Evolutionary conservation across 1,140 invertebrate species (phyloP), one percentile per base, ranked within the genome.

Genomic region (Argopecten irradians): DNA sequence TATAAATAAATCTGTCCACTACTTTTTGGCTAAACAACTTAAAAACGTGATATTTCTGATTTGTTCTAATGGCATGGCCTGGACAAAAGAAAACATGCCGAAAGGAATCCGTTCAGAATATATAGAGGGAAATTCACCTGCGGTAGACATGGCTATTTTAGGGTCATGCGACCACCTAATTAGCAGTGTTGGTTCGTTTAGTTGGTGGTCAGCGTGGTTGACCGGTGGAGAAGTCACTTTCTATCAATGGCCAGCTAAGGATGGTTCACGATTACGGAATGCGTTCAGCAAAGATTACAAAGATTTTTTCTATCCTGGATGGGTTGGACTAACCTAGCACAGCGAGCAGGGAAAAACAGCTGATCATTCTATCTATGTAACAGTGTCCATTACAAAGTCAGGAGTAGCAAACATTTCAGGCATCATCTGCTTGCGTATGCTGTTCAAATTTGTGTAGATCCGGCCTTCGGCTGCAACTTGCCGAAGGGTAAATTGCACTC

Each of bases 121-220:
- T 39, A 41, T 90, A 5, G 32, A 84, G 36, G 36, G 46, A 5
- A 87, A 88, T 83, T 34, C 85, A 3, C 19, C 82, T 11, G 88
- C 89, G 94, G 43, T 90, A 91, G 93, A 94, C 82, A 88, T 94
- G 86, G 91, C 91, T 33, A 82, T 92, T 39, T 84, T 94, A 22
- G 82, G 88, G 3, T 35, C 87, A 5, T 93, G 93, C 88, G 90
- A 94, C 85, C 93, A 94, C 88, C 85, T 90, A 5, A 93, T 94
- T 32, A 91, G 93, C 71, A 92, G 92, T 1, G 92, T 93, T 0
- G 94, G 94, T 2, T 89, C 92, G 11, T 94, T 92, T 89, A 92
- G 94, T 16, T 94, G 94, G 94, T 94, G 93, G 94, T 86, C 92
- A 14, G 92, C 85, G 0, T 94, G 92, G 91, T 83, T 94, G 55